Base-by-base conservation (phyloP, 2,797 vertebrate species). In the Silurus aristotelis region DNA sequence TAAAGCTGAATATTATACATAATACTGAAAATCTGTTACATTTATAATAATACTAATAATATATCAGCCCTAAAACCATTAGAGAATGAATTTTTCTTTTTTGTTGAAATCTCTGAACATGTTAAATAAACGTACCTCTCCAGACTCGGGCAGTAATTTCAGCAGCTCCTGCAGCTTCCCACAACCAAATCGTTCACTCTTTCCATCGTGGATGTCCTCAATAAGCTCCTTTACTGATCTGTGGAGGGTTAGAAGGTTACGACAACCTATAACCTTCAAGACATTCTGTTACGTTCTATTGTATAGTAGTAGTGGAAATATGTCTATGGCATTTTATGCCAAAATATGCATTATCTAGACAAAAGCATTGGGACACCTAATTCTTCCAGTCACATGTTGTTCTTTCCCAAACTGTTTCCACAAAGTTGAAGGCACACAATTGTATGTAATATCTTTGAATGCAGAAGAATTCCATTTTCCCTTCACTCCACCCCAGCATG, bases 131-230 rank as follows among this genome's bases (percentile, higher is more conserved):
- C 46, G 19, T 89, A 96, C 96, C 95, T 96, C 96, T 38, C 89
- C 92, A 12, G 95, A 89, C 0, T 96, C 94, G 3, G 96, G 96
- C 86, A 96, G 89, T 86, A 96, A 70, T 91, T 94, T 95, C 79
- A 89, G 91, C 66, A 97, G 87, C 82, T 96, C 96, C 73, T 87
- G 90, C 66, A 97, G 91, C 86, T 95, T 96, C 84, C 95, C 96
- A 0, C 91, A 84, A 6, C 93, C 94, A 72, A 96, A 96, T 20
- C 79, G 85, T 0, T 85, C 88, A 15, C 91, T 88, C 1, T 48
- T 89, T 22, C 96, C 96, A 0, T 87, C 89, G 80, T 87, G 86
- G 61, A 97, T 94, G 38, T 96, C 94, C 0, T 91, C 88, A 56
- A 96, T 93, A 71, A 96, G 91, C 52, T 94, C 93, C 38, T 79